These are phyloP conservation scores for Salarias fasciatus DNA, from an alignment of 2,797 vertebrate genomes.

Conservation along the genomic window DNA sequence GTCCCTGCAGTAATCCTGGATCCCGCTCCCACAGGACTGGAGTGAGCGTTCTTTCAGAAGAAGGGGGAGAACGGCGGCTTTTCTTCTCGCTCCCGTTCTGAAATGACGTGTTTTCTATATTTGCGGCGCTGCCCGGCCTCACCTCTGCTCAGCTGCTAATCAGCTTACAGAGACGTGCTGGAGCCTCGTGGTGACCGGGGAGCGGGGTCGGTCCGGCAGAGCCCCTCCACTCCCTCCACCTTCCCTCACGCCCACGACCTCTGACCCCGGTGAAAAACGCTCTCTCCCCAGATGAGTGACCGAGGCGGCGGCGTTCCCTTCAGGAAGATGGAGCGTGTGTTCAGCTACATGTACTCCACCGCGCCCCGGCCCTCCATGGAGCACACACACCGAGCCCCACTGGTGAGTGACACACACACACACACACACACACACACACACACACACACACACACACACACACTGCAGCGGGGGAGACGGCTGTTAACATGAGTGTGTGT, in stretches of 20 bases:
- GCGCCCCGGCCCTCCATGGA: conserved; percentile 84
- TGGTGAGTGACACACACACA: conserved; percentile 72
- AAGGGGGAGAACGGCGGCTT: not conserved
- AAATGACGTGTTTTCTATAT: too few species aligned
- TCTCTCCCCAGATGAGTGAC: conserved; percentile 86
- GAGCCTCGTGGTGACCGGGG: too few species aligned
- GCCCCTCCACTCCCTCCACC: too few species aligned
- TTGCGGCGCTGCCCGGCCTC: conserved; percentile 10
- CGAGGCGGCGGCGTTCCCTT: conserved; percentile 87
- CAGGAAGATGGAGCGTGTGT: conserved; percentile 88
- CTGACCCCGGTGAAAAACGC: not conserved
- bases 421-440: too few species aligned
- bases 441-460: too few species aligned
- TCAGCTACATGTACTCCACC: conserved; percentile 92
- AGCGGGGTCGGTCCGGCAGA: too few species aligned
- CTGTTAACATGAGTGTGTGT: too few species aligned
- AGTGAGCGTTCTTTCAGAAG: too few species aligned
- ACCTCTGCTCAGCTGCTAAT: conserved; percentile 5
- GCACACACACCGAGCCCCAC: conserved; percentile 80
- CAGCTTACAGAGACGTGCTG: conserved; percentile 41
- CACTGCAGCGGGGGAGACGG: too few species aligned
- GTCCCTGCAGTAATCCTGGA: too few species aligned
- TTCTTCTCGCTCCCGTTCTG: conserved; percentile 1
- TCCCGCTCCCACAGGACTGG: too few species aligned
- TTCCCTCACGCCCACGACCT: not conserved